Evolutionary conservation across 1,140 invertebrate species (phyloP), one percentile per base, ranked within the genome.

Genomic region (Drosophila nannoptera): DNA sequence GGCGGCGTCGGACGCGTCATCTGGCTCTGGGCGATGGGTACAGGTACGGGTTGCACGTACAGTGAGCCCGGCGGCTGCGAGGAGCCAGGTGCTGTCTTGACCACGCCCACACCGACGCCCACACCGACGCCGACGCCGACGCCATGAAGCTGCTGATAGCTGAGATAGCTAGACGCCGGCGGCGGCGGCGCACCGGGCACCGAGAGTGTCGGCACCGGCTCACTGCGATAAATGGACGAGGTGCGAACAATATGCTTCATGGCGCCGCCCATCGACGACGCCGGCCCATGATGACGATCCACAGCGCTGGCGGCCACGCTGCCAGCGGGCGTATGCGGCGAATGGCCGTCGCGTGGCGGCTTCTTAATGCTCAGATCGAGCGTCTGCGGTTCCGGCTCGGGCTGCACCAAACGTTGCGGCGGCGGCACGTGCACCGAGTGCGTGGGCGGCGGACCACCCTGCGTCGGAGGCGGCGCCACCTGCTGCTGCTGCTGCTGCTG

Each of bases 321-420:
- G 38, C 36, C 6, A 75, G 83, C 2, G 8, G 91, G 78, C 33
- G 91, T 91, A 73, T 93, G 91, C 61, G 90, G 89, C 0, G 90
- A 89, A 14, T 87, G 76, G 0, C 82, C 82, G 16, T 92, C 92
- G 12, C 93, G 91, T 14, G 94, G 88, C 3, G 94, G 93, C 74
- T 95, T 94, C 84, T 96, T 97, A 12, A 96, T 94, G 78, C 94
- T 96, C 38, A 97, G 88, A 86, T 97, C 95, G 0, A 97, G 90
- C 0, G 95, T 94, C 55, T 94, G 92, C 14, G 92, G 92, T 65
- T 93, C 92, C 4, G 90, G 83, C 61, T 91, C 90, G 92, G 87
- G 93, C 9, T 46, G 14, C 48, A 22, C 22, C 22, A 76, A 12
- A n/a, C 50, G 56, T 7, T 65, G 64, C 14, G 66, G 45, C 48